These are phyloP conservation scores for Eledone cirrhosa DNA, from an alignment of 2,888 invertebrate genomes.

Conservation along the genomic window DNA sequence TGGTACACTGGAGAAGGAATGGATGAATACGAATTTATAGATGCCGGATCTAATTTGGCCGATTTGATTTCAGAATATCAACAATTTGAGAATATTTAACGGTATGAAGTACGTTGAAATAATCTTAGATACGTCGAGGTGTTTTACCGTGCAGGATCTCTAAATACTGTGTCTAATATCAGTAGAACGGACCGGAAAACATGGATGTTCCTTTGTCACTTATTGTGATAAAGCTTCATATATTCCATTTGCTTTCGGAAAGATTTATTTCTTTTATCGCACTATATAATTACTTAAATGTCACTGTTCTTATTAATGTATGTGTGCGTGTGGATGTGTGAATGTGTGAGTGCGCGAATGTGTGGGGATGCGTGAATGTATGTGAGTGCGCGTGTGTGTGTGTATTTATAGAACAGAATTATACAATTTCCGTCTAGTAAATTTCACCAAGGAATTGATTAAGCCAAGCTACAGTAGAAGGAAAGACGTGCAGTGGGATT, in stretches of 20 bases:
- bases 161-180: too few species aligned
- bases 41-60: conserved; percentile 95
- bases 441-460: too few species aligned
- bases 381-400: background rate
- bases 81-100: conserved; percentile 65
- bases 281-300: background rate
- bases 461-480: too few species aligned
- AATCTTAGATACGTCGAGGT: conserved; percentile 28
- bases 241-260: background rate
- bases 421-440: background rate
- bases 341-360: too few species aligned
- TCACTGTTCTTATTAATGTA: too few species aligned
- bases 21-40: conserved; percentile 97
- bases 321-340: too few species aligned
- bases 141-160: too few species aligned
- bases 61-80: conserved; percentile 68
- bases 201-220: too few species aligned
- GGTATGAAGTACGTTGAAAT: too few species aligned
- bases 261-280: background rate
- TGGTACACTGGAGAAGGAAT: conserved; percentile 98
- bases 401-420: background rate
- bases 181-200: too few species aligned
- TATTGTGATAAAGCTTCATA: background rate
- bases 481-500: too few species aligned
- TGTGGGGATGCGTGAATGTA: background rate